These are phyloP conservation scores for Cyanoramphus novaezelandiae DNA, from an alignment of 2,113 vertebrate genomes.

Conservation along the genomic window DNA sequence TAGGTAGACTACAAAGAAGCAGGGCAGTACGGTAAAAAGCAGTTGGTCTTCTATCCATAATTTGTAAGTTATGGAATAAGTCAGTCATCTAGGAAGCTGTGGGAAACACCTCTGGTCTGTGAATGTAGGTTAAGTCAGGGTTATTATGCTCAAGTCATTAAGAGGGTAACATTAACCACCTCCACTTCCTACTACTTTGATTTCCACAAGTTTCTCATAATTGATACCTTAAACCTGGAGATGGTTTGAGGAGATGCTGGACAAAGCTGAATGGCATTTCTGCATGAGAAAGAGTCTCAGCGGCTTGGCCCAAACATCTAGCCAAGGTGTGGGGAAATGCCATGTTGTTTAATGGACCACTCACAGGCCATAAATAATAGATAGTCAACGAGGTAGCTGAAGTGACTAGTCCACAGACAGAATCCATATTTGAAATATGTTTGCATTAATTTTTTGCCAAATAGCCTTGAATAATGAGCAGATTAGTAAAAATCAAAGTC, in stretches of 20 bases:
- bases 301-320: not conserved
- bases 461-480: constrained; percentile 33
- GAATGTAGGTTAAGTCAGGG: not conserved
- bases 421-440: constrained; percentile 18
- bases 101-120: not conserved
- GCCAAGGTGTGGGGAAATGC: not conserved
- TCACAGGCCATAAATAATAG: not conserved
- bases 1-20: not conserved
- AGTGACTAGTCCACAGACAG: not conserved
- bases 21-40: not conserved
- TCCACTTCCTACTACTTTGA: not conserved
- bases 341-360: not conserved
- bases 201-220: not conserved
- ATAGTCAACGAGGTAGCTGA: not conserved
- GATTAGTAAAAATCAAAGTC: constrained; percentile 53
- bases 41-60: not conserved
- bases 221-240: not conserved
- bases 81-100: not conserved
- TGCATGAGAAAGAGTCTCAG: not conserved
- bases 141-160: not conserved
- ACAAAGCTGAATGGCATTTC: not conserved
- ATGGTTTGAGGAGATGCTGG: not conserved
- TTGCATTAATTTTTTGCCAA: constrained; percentile 1
- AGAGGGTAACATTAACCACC: not conserved
- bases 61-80: not conserved